Percentiles rank a stretch among this genome's conserved stretches.
phyloP scores from a whole-genome alignment of 2,888 invertebrate species.

The Clunio marinus region DNA sequence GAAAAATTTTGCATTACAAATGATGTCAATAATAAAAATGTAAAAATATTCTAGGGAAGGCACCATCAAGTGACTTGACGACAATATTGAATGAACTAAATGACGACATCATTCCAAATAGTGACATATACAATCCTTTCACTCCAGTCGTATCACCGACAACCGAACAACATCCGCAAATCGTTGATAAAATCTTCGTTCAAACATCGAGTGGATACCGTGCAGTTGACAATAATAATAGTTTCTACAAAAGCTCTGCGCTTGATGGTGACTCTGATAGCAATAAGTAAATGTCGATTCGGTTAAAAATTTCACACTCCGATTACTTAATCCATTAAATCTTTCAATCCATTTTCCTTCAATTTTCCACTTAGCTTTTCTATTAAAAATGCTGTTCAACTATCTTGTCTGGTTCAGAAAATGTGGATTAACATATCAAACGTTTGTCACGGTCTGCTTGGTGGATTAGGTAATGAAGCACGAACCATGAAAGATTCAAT shows the following conservation, averaged over 20 bases:
- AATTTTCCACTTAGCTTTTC: slow-evolving; percentile 40
- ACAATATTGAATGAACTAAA: slow-evolving; percentile 51
- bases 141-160: slow-evolving; percentile 52
- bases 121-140: slow-evolving; percentile 53
- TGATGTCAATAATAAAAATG: not conserved
- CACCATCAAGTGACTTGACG: slow-evolving; percentile 48
- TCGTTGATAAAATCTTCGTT: slow-evolving; percentile 52
- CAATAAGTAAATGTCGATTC: slow-evolving; percentile 41
- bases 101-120: slow-evolving; percentile 51
- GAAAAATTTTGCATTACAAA: not conserved
- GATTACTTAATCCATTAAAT: slow-evolving; percentile 11
- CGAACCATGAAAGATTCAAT: too few relatives aligned
- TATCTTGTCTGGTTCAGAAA: slow-evolving; percentile 53
- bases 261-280: slow-evolving; percentile 45
- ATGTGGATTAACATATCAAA: slow-evolving; percentile 55
- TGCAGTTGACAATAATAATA: slow-evolving; percentile 50
- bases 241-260: slow-evolving; percentile 49
- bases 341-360: not conserved
- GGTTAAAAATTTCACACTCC: not conserved
- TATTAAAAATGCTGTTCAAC: slow-evolving; percentile 48
- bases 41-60: slow-evolving; percentile 47
- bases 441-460: slow-evolving; percentile 57
- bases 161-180: slow-evolving; percentile 49
- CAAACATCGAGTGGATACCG: slow-evolving; percentile 53
- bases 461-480: slow-evolving; percentile 48